Evolutionary conservation across 2,888 invertebrate genomes (phyloP), one percentile per base, ranked within the genome.

Genomic region (Pseudoips prasinana): DNA sequence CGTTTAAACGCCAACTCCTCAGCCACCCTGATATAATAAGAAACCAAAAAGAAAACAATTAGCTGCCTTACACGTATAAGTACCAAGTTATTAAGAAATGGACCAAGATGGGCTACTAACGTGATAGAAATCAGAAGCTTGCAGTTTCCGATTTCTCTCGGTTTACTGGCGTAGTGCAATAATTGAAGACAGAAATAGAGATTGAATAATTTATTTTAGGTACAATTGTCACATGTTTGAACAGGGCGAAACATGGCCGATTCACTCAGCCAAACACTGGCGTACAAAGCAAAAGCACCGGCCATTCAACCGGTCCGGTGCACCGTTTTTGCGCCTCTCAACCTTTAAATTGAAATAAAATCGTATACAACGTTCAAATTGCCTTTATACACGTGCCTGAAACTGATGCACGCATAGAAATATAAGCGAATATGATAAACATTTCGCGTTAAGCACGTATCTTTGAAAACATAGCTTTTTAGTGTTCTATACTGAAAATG

Each of bases 341-440:
- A 73, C 71, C 71, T 79, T 80, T 76, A 69, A 78, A 81, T 73
- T 75, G 73, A 76, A 81, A 81, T 73, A 75, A 80, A 79, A 76
- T 73, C 64, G 65, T 60, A 71, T 58, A 64, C 61, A 56, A 52
- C 54, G 46, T 50, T 53, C 54, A 61, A 69, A 65, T 65, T 68
- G 62, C 55, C 48, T 57, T 56, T 61, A 50, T 42, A 25, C 33
- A 29, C 22, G 33, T 7, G n/a, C 25, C 37, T 41, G 11, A 41
- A 27, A 39, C 36, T 35, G 30, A 41, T 36, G 27, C 34, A 31
- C 33, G 30, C 31, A 30, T 8, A 39, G n/a, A 42, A 33, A 22
- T 29, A 23, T 14, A 34, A n/a, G 25, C 18, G 17, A 25, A 10
- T 30, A 36, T 39, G 30, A 47, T 39, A 39, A 40, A 41, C 23